These are phyloP conservation scores for Mythimna lalbum DNA, from an alignment of 2,888 invertebrate genomes.

Conservation along the genomic window DNA sequence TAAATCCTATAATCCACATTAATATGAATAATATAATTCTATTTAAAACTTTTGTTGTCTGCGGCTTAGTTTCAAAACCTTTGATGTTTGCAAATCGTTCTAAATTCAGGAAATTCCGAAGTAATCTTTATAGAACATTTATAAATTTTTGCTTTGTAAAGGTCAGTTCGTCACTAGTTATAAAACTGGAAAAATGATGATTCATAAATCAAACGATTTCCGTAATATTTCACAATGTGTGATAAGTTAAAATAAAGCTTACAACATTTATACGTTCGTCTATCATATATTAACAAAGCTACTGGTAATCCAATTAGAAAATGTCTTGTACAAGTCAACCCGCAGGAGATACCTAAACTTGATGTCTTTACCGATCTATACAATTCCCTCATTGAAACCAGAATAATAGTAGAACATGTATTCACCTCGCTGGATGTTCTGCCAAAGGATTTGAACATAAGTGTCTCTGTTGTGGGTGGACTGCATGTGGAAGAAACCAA, in stretches of 20 bases:
- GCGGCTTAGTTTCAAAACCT: conserved; percentile 39
- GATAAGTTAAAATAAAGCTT: not conserved
- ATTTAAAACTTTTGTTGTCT: conserved; percentile 52
- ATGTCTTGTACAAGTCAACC: not conserved
- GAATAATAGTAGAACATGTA: not conserved
- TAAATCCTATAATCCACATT: conserved; percentile 39
- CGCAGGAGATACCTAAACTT: not conserved
- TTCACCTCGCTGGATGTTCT: conserved; percentile 91
- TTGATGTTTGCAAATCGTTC: conserved; percentile 38
- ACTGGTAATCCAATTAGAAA: no score
- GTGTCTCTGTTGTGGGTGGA: conserved; percentile 73
- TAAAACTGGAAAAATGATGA: conserved; percentile 20
- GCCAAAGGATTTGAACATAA: conserved; percentile 92
- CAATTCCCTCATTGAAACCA: not conserved
- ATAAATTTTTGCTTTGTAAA: conserved; percentile 7
- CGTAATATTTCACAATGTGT: not conserved
- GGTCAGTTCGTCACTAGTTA: conserved; percentile 8
- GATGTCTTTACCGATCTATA: not conserved
- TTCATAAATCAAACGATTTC: conserved; percentile 31
- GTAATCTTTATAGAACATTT: conserved; percentile 18
- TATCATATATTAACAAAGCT: no score
- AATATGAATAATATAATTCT: conserved; percentile 46
- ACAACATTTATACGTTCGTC: no score
- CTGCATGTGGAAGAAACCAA: conserved; percentile 80
- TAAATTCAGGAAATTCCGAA: conserved; percentile 13